Evolutionary conservation across 1,140 invertebrate genomes (phyloP).

Genomic region (Bombus superbus): DNA sequence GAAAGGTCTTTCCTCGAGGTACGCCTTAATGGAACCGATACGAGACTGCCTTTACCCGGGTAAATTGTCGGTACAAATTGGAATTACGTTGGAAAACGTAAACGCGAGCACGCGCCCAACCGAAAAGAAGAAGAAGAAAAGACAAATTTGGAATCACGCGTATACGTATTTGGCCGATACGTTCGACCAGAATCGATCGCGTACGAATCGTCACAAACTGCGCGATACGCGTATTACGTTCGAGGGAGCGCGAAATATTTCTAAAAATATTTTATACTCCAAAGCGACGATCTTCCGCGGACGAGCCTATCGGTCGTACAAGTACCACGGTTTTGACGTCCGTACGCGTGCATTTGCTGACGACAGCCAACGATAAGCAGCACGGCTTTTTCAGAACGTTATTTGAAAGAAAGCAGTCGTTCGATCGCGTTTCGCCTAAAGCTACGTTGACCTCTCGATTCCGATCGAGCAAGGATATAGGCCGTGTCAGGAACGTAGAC

Average conservation of each 20-base stretch:
- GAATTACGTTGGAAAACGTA: too few relatives aligned
- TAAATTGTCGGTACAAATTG: not conserved
- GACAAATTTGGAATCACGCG: too few relatives aligned
- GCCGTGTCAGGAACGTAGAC: conserved; percentile 10
- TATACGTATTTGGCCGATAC: not conserved
- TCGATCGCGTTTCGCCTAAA: conserved; percentile 11
- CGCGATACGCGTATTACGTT: too few relatives aligned
- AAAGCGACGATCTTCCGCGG: not conserved
- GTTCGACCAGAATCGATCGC: not conserved
- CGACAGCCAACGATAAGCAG: not conserved
- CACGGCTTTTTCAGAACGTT: not conserved
- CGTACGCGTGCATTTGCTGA: not conserved
- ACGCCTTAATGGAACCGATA: not conserved
- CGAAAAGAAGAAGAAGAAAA: too few relatives aligned
- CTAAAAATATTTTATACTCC: too few relatives aligned
- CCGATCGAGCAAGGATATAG: conserved; percentile 17
- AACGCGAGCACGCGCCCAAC: too few relatives aligned
- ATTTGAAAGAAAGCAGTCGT: not conserved
- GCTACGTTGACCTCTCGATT: conserved; percentile 21
- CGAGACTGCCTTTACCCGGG: conserved; percentile 2
- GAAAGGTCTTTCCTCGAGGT: not conserved
- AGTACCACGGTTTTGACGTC: not conserved
- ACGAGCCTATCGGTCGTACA: too few relatives aligned
- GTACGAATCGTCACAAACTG: not conserved
- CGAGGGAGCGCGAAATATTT: not conserved